Evolutionary conservation across 2,888 invertebrate genomes (phyloP), one percentile per base, ranked within the genome.

Genomic region (Tachina lurida): DNA sequence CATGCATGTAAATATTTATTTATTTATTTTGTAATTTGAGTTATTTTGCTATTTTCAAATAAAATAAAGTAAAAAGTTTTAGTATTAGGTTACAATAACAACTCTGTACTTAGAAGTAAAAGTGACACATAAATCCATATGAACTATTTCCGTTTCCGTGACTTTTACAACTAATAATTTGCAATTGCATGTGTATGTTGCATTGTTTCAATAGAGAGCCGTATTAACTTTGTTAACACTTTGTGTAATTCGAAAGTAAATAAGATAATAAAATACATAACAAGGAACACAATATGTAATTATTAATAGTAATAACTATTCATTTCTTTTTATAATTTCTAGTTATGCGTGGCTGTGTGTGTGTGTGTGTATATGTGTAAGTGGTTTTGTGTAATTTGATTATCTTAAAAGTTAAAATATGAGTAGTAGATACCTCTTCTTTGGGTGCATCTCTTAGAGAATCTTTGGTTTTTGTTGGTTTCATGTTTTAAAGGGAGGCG

Each of bases 1-100:
- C 65, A 82, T 82, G 82, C 74, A 84, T 89, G 87, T 88, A 89
- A 88, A 82, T 82, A 85, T 82, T 68, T 84, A 88, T 88, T 89
- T 78, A 89, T 84, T 86, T 88, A 88, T 22, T 41, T 68, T 41
- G 84, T 74, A 41, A 45, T 62, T 76, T 49, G 5, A 31, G 31
- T 77, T 65, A 54, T 52, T 65, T 7, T 70, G 52, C 60, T 52
- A 68, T 58, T 78, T 68, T 60, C 49, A 52, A 41, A 58, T 45
- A 39, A 67, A 67, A 67, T 41, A 63, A 52, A 60, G 31, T 31
- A 75, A 41, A 75, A 65, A n/a, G 41, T 70, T 19, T 56, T 22
- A 43, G 54, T 54, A 31, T 31, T 31, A 31, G 31, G 5, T 54
- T 41, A 12, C 39, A 54, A 54, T 22, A 75, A 75, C 74, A 63